Base-by-base conservation (phyloP, 2,888 invertebrate genomes). In the Pogonocherus hispidulus region DNA sequence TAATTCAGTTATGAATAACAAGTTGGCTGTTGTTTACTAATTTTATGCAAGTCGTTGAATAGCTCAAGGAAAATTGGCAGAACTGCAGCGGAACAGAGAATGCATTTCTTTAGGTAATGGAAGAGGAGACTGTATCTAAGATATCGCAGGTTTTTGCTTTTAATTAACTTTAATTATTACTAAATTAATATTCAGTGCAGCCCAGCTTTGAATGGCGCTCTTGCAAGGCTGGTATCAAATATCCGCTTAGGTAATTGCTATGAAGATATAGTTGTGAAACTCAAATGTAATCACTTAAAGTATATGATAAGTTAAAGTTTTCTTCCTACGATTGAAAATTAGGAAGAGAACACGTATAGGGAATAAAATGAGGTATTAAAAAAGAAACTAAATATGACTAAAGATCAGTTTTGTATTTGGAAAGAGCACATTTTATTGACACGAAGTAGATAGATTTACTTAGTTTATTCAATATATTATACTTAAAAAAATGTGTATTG, bases 1-100 rank as follows among this genome's bases (percentile, higher is more conserved):
- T 67, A 67, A 70, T 70, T 67, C 41, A 35, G 65, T 66, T 70
- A 32, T 54, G 59, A 67, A 60, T 67, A 66, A 64, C 52, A 54
- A 59, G 49, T 57, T 65, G 47, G 32, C 16, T 37, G 6, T 51
- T 54, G 23, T 65, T 64, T 60, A 27, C 19, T 16, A 22, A 16
- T 27, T 47, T 19, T 55, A 37, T 37, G 37, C 20, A 37, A 37
- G 37, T 37, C 18, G 55, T n/a, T 20, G 18, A 18, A 19, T 37
- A 8, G 8, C 54, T 55, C 20, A 3, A 3, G 35, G 22, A 11
- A 55, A 37, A 37, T 37, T 37, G 22, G 11, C 37, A 37, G n/a
- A 35, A 37, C 18, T 55, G 19, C 18, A 16, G 14, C 27, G 27
- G n/a, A 19, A 37, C 8, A 27, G 9, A 9, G 8, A 18, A 9